Percentiles rank a stretch among this genome's conserved stretches.
These are phyloP conservation scores for Benthosema pterotum DNA, from an alignment of 2,797 vertebrate genomes.

Conservation along the genomic window DNA sequence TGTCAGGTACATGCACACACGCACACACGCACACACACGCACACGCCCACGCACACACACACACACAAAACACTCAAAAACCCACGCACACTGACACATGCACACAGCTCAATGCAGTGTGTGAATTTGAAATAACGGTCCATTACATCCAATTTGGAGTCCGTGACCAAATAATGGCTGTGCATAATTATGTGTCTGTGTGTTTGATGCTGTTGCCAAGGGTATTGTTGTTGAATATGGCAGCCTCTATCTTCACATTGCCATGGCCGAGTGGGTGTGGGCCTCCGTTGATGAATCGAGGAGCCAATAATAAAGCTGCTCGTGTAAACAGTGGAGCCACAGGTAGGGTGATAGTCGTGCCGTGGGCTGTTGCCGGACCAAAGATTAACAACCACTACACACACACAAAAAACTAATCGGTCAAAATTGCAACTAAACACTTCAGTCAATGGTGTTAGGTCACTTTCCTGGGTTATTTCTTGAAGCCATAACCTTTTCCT, in stretches of 20 bases:
- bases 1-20: too few species aligned
- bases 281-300: constrained; percentile 45
- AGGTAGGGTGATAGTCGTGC: constrained; percentile 4
- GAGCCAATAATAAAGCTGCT: constrained; percentile 55
- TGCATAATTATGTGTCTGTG: constrained; percentile 41
- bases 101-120: neutral
- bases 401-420: too few species aligned
- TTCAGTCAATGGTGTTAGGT: too few species aligned
- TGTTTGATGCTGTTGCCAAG: constrained; percentile 27
- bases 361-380: too few species aligned
- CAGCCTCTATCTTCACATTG: constrained; percentile 49
- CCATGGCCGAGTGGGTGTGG: constrained; percentile 44
- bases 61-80: constrained; percentile 1
- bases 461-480: too few species aligned
- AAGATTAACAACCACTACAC: too few species aligned
- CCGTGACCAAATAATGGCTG: constrained; percentile 44
- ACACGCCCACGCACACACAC: neutral
- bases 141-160: constrained; percentile 29
- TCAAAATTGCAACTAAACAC: too few species aligned
- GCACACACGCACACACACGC: too few species aligned
- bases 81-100: neutral
- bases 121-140: constrained; percentile 8
- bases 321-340: constrained; percentile 61
- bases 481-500: too few species aligned
- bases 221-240: constrained; percentile 39